Percentiles rank a stretch among this genome's conserved stretches.
phyloP scores from a whole-genome alignment of 2,888 invertebrate genomes.

The Athrips mouffetella region DNA sequence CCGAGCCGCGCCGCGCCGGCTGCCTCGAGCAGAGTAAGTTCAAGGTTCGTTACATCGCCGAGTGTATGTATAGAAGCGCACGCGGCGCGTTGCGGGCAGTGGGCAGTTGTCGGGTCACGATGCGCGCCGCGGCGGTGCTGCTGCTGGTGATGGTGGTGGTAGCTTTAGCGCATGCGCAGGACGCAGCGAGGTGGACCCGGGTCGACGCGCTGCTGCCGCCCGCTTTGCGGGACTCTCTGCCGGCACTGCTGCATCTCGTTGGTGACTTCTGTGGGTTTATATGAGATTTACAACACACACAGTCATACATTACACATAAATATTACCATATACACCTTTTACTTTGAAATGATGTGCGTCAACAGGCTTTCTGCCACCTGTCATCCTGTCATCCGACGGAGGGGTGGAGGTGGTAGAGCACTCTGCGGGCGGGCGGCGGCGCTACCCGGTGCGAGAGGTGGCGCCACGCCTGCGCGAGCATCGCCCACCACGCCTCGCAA shows the following conservation, averaged over 20 bases:
- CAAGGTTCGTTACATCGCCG: background rate
- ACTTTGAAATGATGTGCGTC: background rate
- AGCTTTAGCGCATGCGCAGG: background rate
- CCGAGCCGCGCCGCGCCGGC: background rate
- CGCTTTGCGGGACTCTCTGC: background rate
- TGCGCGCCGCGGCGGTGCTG: background rate
- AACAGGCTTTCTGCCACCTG: background rate
- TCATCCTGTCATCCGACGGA: background rate
- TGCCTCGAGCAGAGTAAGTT: slow-evolving; percentile 4
- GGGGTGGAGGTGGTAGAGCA: background rate
- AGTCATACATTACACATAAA: too few relatives aligned
- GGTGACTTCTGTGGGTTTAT: background rate
- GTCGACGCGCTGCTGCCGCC: slow-evolving; percentile 3
- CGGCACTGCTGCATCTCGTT: background rate
- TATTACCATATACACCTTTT: background rate
- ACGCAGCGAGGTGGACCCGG: background rate
- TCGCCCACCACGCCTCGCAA: background rate
- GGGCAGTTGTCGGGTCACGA: background rate
- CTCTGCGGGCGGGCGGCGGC: background rate
- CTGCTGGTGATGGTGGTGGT: background rate
- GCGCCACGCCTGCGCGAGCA: background rate
- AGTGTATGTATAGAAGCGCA: background rate
- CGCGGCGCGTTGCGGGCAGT: background rate
- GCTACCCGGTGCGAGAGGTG: background rate
- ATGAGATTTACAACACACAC: background rate